Evolutionary conservation across 2,113 vertebrate species (phyloP).

Genomic region (Cebidichthys violaceus): DNA sequence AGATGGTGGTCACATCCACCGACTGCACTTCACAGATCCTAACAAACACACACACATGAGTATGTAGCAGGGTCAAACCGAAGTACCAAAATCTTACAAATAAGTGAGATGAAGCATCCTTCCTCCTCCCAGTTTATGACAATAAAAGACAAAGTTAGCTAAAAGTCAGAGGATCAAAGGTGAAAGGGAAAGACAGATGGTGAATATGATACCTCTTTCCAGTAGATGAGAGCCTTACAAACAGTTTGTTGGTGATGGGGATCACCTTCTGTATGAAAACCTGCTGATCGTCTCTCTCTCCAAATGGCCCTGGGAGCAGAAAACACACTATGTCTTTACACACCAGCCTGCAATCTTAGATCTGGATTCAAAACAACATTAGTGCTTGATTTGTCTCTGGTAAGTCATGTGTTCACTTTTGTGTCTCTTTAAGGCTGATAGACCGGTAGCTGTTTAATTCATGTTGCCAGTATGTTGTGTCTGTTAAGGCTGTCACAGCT

Average conservation of each 20-base stretch:
- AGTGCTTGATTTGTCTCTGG: not conserved
- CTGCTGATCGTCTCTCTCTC: slow-evolving; percentile 97
- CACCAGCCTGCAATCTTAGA: not conserved
- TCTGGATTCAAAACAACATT: not conserved
- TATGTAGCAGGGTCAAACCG: not conserved
- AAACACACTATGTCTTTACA: slow-evolving; percentile 6
- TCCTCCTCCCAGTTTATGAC: not conserved
- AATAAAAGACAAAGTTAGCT: not conserved
- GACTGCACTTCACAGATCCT: slow-evolving; percentile 98
- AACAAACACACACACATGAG: slow-evolving; percentile 6
- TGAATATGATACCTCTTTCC: slow-evolving; percentile 89
- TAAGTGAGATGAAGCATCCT: not conserved
- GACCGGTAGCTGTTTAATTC: not conserved
- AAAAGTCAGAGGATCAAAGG: not conserved
- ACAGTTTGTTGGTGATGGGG: slow-evolving; percentile 96
- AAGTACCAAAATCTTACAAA: not conserved
- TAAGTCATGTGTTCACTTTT: not conserved
- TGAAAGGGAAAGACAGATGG: not conserved
- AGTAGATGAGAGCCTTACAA: slow-evolving; percentile 96
- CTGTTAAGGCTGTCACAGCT: not conserved
- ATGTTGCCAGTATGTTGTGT: too few relatives aligned
- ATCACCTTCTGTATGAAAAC: slow-evolving; percentile 99
- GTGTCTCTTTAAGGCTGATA: not conserved
- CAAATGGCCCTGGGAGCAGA: slow-evolving; percentile 90
- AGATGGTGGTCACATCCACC: slow-evolving; percentile 95